Evolutionary conservation across 1,140 invertebrate species (phyloP).

Genomic region (Trissolcus basalis): DNA sequence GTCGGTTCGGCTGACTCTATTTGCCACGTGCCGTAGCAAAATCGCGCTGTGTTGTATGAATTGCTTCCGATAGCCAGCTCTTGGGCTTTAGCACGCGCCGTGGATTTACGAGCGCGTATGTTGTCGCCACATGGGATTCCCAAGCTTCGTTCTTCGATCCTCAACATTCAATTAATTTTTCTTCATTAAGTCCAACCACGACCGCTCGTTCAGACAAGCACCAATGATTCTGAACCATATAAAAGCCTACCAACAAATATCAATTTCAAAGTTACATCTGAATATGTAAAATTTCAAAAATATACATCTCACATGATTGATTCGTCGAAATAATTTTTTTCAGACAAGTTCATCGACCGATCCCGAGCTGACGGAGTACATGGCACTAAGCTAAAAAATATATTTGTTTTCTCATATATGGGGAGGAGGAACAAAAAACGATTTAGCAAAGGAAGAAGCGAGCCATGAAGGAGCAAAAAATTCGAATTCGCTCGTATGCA

Average conservation of each 20-base stretch:
- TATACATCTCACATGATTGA: too few relatives aligned
- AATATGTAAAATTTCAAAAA: too few relatives aligned
- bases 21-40: constrained; percentile 63
- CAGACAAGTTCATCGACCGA: too few relatives aligned
- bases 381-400: too few relatives aligned
- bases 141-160: background rate
- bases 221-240: too few relatives aligned
- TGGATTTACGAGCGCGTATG: constrained; percentile 48
- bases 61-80: constrained; percentile 63
- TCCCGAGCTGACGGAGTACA: too few relatives aligned
- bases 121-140: constrained; percentile 42
- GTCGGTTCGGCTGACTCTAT: constrained; percentile 27
- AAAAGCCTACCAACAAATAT: too few relatives aligned
- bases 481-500: background rate
- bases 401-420: background rate
- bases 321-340: too few relatives aligned
- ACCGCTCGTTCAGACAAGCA: too few relatives aligned
- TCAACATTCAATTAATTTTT: too few relatives aligned
- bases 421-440: background rate
- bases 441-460: background rate
- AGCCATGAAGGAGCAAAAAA: background rate
- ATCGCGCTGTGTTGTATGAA: constrained; percentile 61
- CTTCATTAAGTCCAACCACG: too few relatives aligned
- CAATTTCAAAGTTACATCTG: too few relatives aligned
- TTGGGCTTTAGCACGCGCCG: constrained; percentile 51